Evolutionary conservation across 2,888 invertebrate species (phyloP), one percentile per base, ranked within the genome.

Genomic region (Sycophila texana): DNA sequence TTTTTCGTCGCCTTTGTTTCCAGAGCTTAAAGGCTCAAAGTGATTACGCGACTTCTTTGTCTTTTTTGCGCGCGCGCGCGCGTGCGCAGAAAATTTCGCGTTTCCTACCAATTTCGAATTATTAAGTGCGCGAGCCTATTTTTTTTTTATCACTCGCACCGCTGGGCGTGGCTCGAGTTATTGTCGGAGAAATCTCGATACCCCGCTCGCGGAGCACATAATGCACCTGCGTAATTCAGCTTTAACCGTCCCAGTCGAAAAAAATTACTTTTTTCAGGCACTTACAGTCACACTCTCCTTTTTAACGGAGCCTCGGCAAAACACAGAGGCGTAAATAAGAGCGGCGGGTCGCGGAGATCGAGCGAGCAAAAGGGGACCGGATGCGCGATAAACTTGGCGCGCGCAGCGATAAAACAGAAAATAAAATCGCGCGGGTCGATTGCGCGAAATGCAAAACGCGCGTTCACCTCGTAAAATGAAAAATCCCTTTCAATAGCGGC

Each of bases 1-100:
- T 86, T 86, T 86, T 84, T 85, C 86, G 83, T 83, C 84, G 85
- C 84, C 86, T 71, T 86, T 87, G 85, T 86, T 85, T 85, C 83
- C 77, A 83, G 83, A 87, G 87, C 87, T 87, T 87, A 87, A 86
- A 85, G 84, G 85, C 86, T 87, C 86, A 84, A 84, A 86, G 82
- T 84, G 83, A 84, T 85, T 84, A 80, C 83, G 82, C 82, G 84
- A 60, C 49, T 66, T 65, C 22, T 55, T 63, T 65, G n/a, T 65
- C 7, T 14, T 65, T 16, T 60, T 22, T 22, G 39, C 13, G 63
- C 14, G 22, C 12, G 10, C 60, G 22, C 60, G 26, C 26, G 26
- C 26, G 12, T 39, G n/a, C n/a, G 18, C 7, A 39, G 53, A 4
- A n/a, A 53, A 53, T 53, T 53, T n/a, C 63, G 10, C 16, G 39